Percentiles rank a stretch among this genome's conserved stretches.
Conservation (phyloP, 2,113 vertebrate species). For the Phaethon lepturus region DNA sequence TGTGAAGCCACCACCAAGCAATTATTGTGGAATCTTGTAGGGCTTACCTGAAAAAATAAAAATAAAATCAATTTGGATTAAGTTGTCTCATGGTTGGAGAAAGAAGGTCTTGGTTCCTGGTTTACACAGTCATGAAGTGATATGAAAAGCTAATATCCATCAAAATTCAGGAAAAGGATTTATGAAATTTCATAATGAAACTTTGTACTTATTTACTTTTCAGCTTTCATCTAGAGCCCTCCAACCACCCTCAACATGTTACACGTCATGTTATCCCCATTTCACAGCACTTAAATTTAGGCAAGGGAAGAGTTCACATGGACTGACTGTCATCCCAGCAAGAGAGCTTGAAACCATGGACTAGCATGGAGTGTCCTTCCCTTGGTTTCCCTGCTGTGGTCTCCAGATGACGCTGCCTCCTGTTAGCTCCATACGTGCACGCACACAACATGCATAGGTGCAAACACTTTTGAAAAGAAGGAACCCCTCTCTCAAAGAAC, state of each 20-base stretch:
- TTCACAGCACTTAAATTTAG: background rate
- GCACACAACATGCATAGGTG: background rate
- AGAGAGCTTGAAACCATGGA: background rate
- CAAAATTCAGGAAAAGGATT: background rate
- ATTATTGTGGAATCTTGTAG: background rate
- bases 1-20: background rate
- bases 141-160: background rate
- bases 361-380: background rate
- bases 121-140: background rate
- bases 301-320: background rate
- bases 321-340: background rate
- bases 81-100: background rate
- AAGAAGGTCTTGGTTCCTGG: background rate
- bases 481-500: background rate
- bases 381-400: background rate
- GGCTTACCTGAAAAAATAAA: background rate
- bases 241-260: background rate
- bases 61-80: background rate
- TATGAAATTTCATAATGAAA: background rate
- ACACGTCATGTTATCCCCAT: background rate
- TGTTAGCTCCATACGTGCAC: background rate
- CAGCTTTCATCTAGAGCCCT: background rate
- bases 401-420: background rate
- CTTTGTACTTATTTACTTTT: background rate
- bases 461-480: conserved; percentile 17